These are phyloP conservation scores for Acronicta psi DNA, from an alignment of 2,888 invertebrate species.

Conservation along the genomic window DNA sequence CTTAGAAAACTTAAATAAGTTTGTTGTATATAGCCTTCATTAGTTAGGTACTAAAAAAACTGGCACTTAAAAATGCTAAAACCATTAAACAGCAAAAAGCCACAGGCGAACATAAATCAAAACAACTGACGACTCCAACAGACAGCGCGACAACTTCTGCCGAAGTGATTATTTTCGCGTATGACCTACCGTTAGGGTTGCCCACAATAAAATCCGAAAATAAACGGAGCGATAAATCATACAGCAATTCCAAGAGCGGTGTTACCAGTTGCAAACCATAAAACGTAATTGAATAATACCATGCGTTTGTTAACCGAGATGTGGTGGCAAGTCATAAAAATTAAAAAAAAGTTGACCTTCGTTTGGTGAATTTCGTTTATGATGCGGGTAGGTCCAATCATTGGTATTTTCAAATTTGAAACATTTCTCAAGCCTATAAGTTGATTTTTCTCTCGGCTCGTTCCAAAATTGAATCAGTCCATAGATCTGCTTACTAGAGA, in stretches of 20 bases:
- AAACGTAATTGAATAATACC: constrained; percentile 84
- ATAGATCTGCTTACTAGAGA: no score
- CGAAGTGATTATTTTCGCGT: constrained; percentile 46
- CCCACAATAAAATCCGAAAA: constrained; percentile 73
- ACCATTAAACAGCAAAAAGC: constrained; percentile 33
- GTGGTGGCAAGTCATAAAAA: constrained; percentile 68
- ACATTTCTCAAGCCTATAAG: no score
- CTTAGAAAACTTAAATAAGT: no score
- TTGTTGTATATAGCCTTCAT: background rate
- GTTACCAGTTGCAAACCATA: constrained; percentile 76
- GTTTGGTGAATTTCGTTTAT: constrained; percentile 27
- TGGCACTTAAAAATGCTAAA: constrained; percentile 14
- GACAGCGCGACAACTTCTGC: constrained; percentile 41
- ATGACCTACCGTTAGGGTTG: constrained; percentile 60
- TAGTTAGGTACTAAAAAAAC: background rate
- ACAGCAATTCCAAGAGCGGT: constrained; percentile 70
- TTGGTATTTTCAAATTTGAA: constrained; percentile 9
- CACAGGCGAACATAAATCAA: constrained; percentile 51
- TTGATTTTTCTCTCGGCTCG: no score
- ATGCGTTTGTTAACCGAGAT: constrained; percentile 60
- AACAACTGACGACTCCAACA: constrained; percentile 43
- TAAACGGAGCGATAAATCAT: constrained; percentile 81
- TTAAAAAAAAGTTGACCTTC: constrained; percentile 58
- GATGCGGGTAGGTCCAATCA: constrained; percentile 22
- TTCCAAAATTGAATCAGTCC: no score